Percentiles rank a stretch among this genome's conserved stretches.
phyloP scores from a whole-genome alignment of 2,888 invertebrate species.

The Callyntrura guangdongensis region DNA sequence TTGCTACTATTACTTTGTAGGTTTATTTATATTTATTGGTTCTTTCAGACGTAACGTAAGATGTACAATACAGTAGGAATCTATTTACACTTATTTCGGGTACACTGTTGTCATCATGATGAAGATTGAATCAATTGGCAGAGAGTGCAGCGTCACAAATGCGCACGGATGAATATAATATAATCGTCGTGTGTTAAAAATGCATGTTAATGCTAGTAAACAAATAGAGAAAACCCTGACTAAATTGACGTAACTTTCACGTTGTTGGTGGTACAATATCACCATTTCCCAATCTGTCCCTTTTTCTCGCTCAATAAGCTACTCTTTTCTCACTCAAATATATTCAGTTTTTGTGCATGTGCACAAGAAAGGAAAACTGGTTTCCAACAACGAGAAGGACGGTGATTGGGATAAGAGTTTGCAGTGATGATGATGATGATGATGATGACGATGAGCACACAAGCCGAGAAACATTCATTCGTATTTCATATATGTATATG shows the following conservation, averaged over 20 bases:
- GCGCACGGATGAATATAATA: neutral
- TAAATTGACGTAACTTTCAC: slow-evolving; percentile 9
- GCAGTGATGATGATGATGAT: neutral
- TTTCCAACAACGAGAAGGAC: slow-evolving; percentile 30
- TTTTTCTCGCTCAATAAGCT: neutral
- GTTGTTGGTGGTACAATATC: slow-evolving; percentile 3
- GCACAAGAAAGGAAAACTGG: slow-evolving; percentile 33
- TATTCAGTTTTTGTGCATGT: slow-evolving; percentile 30
- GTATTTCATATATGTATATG: neutral
- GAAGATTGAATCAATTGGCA: neutral
- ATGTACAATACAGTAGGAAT: too few relatives aligned
- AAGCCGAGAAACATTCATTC: neutral
- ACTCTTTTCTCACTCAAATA: neutral
- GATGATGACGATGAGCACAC: slow-evolving; percentile 18
- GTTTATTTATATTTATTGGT: neutral
- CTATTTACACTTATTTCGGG: too few relatives aligned
- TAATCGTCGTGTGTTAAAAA: neutral
- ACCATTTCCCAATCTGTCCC: slow-evolving; percentile 26
- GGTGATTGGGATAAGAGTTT: neutral
- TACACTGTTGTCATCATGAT: neutral
- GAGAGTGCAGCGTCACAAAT: slow-evolving; percentile 1
- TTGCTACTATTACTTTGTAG: neutral
- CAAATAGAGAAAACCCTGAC: neutral
- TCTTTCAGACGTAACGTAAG: neutral
- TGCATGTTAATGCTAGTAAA: neutral